Evolutionary conservation across 2,888 invertebrate genomes (phyloP).

Genomic region (Formica aserva): DNA sequence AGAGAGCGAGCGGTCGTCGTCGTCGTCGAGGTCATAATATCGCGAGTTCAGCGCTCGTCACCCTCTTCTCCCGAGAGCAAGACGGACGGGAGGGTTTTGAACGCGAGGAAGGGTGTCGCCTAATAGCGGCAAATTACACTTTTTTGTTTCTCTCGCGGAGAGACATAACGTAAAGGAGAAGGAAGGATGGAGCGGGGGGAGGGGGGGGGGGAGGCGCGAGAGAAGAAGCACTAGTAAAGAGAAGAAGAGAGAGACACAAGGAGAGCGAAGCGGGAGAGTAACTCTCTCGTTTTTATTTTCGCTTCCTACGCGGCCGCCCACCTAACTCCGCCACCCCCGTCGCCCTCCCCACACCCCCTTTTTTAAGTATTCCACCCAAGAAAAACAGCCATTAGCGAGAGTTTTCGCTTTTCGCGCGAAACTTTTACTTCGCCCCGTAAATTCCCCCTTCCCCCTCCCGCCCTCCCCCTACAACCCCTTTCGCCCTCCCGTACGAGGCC

Average conservation of each 20-base stretch:
- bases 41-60: constrained; percentile 48
- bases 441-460: constrained; percentile 62
- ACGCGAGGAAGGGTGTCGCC: constrained; percentile 69
- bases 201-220: neutral
- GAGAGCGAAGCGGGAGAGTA: constrained; percentile 58
- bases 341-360: constrained; percentile 59
- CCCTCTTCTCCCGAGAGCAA: constrained; percentile 30
- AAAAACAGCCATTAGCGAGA: constrained; percentile 86
- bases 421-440: constrained; percentile 81
- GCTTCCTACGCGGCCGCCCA: constrained; percentile 51
- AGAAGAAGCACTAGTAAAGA: constrained; percentile 17
- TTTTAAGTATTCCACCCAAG: constrained; percentile 85
- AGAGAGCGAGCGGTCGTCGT: constrained; percentile 29
- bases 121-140: constrained; percentile 84
- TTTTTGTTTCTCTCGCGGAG: constrained; percentile 73
- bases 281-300: constrained; percentile 82
- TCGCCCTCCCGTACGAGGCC: constrained; percentile 28
- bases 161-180: constrained; percentile 55
- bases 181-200: constrained; percentile 61
- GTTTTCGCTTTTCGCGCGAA: constrained; percentile 85
- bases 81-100: constrained; percentile 33
- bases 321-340: constrained; percentile 55
- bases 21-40: constrained; percentile 50
- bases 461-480: constrained; percentile 70
- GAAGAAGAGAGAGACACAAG: constrained; percentile 62